phyloP scores from a whole-genome alignment of 2,888 invertebrate genomes.

The Torymus tubicola region DNA sequence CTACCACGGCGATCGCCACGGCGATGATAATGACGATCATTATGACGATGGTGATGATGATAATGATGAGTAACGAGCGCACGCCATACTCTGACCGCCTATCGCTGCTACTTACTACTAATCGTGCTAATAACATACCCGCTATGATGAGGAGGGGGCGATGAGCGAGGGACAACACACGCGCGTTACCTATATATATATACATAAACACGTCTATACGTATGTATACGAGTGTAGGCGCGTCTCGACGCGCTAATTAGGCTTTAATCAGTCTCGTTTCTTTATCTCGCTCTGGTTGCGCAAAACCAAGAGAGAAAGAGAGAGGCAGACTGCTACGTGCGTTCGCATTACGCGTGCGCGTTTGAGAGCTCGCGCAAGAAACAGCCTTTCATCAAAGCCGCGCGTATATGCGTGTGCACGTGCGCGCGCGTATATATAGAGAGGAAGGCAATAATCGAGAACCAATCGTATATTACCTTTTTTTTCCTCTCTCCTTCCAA shows the following conservation, averaged over 20 bases:
- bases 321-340: background rate
- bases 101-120: conserved; percentile 31
- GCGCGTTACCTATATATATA: background rate
- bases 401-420: too few relatives aligned
- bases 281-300: conserved; percentile 15
- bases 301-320: background rate
- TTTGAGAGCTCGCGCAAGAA: background rate
- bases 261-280: conserved; percentile 37
- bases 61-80: conserved; percentile 6
- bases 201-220: background rate
- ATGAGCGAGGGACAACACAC: conserved; percentile 3
- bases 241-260: conserved; percentile 31
- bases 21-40: background rate
- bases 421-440: background rate
- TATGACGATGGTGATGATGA: background rate
- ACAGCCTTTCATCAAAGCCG: background rate
- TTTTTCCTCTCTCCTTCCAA: background rate
- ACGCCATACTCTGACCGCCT: conserved; percentile 23
- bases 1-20: background rate
- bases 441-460: background rate
- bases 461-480: background rate
- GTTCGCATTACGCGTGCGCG: background rate
- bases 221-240: background rate
- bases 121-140: conserved; percentile 28
- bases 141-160: background rate